phyloP scores from a whole-genome alignment of 2,888 invertebrate species.

The Ophion costatus region DNA sequence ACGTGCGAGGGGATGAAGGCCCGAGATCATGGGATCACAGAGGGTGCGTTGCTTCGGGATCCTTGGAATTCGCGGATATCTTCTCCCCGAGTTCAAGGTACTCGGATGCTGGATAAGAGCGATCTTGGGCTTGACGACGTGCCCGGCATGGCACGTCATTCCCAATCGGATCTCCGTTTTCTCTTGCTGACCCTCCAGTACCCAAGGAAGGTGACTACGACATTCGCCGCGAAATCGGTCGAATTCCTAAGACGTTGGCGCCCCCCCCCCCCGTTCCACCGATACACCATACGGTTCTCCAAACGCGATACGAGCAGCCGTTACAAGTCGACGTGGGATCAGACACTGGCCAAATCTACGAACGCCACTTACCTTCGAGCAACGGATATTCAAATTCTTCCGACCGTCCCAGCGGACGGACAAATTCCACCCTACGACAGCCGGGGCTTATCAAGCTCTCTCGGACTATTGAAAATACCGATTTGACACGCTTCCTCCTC shows the following conservation, averaged over 20 bases:
- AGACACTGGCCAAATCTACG: slow-evolving; percentile 38
- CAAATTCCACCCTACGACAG: slow-evolving; percentile 69
- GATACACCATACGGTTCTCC: slow-evolving; percentile 43
- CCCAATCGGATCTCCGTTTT: slow-evolving; percentile 82
- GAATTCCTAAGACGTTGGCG: slow-evolving; percentile 81
- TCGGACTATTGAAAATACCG: slow-evolving; percentile 81
- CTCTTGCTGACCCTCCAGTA: slow-evolving; percentile 53
- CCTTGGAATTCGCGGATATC: slow-evolving; percentile 77
- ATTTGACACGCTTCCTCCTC: slow-evolving; percentile 75
- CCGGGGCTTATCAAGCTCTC: slow-evolving; percentile 25
- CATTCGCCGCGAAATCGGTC: slow-evolving; percentile 76
- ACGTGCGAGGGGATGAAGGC: slow-evolving; percentile 68
- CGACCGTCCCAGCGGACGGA: slow-evolving; percentile 70
- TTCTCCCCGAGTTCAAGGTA: slow-evolving; percentile 20
- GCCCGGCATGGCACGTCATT: slow-evolving; percentile 74
- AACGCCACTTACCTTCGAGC: slow-evolving; percentile 51
- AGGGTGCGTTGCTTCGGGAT: slow-evolving; percentile 76
- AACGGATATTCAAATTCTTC: slow-evolving; percentile 79
- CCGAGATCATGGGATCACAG: slow-evolving; percentile 74
- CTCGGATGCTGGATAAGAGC: slow-evolving; percentile 45
- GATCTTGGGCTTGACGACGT: slow-evolving; percentile 37
- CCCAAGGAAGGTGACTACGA: slow-evolving; percentile 53
- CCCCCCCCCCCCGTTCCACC: slow-evolving; percentile 48
- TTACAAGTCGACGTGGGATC: slow-evolving; percentile 38
- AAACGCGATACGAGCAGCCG: slow-evolving; percentile 6